Evolutionary conservation across 2,113 vertebrate genomes (phyloP), one percentile per base, ranked within the genome.

Genomic region (Gadus macrocephalus): DNA sequence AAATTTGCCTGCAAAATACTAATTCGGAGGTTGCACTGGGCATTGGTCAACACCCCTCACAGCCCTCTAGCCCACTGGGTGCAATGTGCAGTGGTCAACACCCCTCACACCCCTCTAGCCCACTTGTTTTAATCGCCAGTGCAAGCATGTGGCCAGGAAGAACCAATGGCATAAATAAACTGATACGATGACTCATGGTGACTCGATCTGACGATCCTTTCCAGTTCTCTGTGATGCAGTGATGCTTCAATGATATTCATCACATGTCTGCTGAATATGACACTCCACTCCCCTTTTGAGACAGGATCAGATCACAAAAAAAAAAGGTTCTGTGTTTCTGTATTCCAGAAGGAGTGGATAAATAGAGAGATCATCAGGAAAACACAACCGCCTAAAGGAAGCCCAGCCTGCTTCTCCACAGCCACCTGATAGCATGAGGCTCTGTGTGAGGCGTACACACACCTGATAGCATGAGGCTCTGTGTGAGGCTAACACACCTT

Each of bases 401-500:
- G 8, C 42, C 42, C 42, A 49, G 42, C 42, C 42, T 49, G 42
- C 42, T 14, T 49, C 42, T 49, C 2, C 42, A 61, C 20, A 66
- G 71, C 19, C 62, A 71, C 25, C 53, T 56, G 68, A 79, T 63
- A 73, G 49, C 64, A 62, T 28, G 38, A 17, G 20, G 11, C 60
- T 28, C 9, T 15, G 25, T 16, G n/a, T 17, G 55, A 3, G 28
- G 66, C 17, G 69, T 7, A 27, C 15, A 53, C 19, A 60, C 9
- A 42, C 61, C 25, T 25, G 25, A 79, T 63, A 73, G 49, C 64
- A 62, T 28, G 38, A 17, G 20, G 11, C 60, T 28, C 9, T 15
- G 25, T 16, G 8, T 17, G 55, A 3, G 55, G 66, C 17, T 69
- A 4, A 27, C 15, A 53, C 62, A 71, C 25, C 53, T 56, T 65